Base-by-base conservation (phyloP, 2,888 invertebrate genomes). In the Ophion slaviceki region DNA sequence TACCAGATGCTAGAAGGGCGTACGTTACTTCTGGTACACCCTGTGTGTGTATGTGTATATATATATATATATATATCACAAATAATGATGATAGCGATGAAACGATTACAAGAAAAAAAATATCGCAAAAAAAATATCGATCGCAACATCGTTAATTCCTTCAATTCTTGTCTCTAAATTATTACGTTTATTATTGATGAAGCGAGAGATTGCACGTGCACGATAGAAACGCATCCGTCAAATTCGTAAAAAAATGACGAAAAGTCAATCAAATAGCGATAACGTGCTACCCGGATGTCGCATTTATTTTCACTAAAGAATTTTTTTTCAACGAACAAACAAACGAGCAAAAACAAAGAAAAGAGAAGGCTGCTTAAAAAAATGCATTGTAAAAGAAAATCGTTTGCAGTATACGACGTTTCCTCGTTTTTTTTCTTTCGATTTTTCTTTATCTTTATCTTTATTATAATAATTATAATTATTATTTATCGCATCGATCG, bases 331-430 rank as follows among this genome's bases (percentile, higher is more conserved):
- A 24, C 24, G 6, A 10, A 57, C 76, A 28, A 57, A 71, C n/a
- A 28, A 80, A 36, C 61, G 14, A 57, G n/a, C 14, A 36, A 70
- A 82, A 64, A 72, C n/a, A 79, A 71, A n/a, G 14, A 67, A 17
- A 24, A 32, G n/a, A 17, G 10, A 40, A 72, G 80, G 28, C n/a
- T 62, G 20, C 68, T 53, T 36, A 72, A 14, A 32, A 67, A 7
- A 66, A 24, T 47, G 14, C n/a, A 59, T 74, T 20, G 75, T 6
- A 80, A 86, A 72, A 14, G 17, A 67, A 11, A 59, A 24, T 53
- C n/a, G 71, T 88, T 90, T 87, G 86, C 87, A 78, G 61, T 82
- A 77, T 45, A 86, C 86, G 77, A 84, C 74, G 78, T 79, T 78
- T 82, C 64, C 80, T 82, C 24, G 24, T 83, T 62, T 78, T 77